Evolutionary conservation across 1,140 invertebrate genomes (phyloP).

Genomic region (Eriosoma lanigerum): DNA sequence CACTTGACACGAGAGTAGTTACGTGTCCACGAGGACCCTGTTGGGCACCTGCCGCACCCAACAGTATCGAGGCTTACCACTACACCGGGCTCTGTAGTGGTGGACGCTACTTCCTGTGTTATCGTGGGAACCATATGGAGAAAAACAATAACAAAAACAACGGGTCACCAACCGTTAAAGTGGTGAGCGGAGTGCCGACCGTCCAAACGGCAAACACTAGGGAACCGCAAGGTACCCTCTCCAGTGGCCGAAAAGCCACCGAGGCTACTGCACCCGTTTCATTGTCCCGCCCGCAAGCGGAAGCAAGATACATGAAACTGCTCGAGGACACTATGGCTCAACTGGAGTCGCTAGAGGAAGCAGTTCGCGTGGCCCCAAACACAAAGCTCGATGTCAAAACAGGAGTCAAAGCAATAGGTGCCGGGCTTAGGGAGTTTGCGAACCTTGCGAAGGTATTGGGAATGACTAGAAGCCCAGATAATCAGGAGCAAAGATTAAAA

Average conservation of each 20-base stretch:
- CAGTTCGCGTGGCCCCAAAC: neutral
- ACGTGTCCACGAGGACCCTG: neutral
- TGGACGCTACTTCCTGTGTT: neutral
- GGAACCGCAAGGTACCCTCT: too few species aligned
- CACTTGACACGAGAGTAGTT: neutral
- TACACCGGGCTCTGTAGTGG: neutral
- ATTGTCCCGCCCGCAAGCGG: neutral
- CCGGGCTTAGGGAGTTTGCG: neutral
- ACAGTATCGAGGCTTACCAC: neutral
- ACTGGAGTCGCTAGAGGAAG: neutral
- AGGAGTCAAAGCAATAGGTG: neutral
- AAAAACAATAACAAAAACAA: too few species aligned
- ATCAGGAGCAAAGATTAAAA: neutral
- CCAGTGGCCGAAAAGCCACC: too few species aligned
- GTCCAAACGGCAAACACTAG: too few species aligned
- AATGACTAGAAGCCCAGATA: neutral
- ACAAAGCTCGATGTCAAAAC: neutral
- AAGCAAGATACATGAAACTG: neutral
- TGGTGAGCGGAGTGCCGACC: too few species aligned
- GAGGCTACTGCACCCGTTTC: too few species aligned
- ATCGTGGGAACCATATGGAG: neutral
- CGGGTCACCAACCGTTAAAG: too few species aligned
- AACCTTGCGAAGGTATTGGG: neutral
- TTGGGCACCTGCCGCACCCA: neutral
- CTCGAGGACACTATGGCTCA: neutral